Conservation (phyloP, 2,797 vertebrate genomes). For the Apogon hyalosoma region DNA sequence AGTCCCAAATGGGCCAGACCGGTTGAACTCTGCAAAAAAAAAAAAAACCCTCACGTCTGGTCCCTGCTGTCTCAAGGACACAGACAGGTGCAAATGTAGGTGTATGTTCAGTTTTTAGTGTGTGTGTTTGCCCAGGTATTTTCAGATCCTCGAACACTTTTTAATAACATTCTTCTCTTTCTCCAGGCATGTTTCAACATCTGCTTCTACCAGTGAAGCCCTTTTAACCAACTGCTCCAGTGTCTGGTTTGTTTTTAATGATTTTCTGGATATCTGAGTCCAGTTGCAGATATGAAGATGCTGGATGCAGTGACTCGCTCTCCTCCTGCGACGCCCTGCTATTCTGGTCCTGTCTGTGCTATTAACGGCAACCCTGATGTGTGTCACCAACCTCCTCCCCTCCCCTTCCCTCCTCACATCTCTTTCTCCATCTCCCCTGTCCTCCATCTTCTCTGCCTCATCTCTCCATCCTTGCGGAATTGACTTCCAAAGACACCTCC, state of each 20-base stretch:
- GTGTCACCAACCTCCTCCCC: constrained; percentile 82
- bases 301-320: constrained; percentile 42
- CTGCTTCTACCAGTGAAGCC: background rate
- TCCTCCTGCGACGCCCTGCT: constrained; percentile 72
- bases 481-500: constrained; percentile 10
- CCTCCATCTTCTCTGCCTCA: constrained; percentile 65
- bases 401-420: constrained; percentile 21
- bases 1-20: constrained; percentile 66
- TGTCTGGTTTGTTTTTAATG: constrained; percentile 1
- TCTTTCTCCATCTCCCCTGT: constrained; percentile 34
- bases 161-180: background rate
- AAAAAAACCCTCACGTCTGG: constrained; percentile 27
- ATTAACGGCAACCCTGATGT: constrained; percentile 80
- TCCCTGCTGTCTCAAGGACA: constrained; percentile 55
- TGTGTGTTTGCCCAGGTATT: background rate
- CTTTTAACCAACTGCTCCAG: background rate
- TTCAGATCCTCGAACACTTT: background rate
- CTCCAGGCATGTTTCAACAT: background rate
- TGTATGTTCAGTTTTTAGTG: too few species aligned
- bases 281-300: constrained; percentile 41
- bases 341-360: constrained; percentile 78
- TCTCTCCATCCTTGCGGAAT: constrained; percentile 39
- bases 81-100: constrained; percentile 21
- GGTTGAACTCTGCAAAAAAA: constrained; percentile 48
- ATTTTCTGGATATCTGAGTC: constrained; percentile 2